phyloP scores from a whole-genome alignment of 2,113 vertebrate species.

The Rhinoderma darwinii region DNA sequence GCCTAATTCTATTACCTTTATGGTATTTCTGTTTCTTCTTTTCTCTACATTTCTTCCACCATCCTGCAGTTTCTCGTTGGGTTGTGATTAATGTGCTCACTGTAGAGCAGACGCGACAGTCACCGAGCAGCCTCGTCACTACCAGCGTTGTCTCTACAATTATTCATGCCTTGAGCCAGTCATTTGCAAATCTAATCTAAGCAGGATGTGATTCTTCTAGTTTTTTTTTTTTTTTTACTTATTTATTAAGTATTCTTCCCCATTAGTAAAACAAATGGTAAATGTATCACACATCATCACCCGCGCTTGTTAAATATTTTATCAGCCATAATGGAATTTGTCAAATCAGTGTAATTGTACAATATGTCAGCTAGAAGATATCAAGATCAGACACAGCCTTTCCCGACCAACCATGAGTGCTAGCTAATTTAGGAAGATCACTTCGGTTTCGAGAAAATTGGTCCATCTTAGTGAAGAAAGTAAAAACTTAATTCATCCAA shows the following conservation, averaged over 20 bases:
- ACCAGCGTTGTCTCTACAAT: slow-evolving; percentile 74
- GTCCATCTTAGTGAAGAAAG: not conserved
- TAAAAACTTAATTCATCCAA: not conserved
- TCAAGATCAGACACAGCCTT: slow-evolving; percentile 82
- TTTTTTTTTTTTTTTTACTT: slow-evolving; percentile 66
- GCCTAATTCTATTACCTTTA: slow-evolving; percentile 13
- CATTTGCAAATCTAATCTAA: slow-evolving; percentile 97
- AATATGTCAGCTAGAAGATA: slow-evolving; percentile 91
- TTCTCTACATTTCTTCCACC: slow-evolving; percentile 44
- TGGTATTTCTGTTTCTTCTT: not conserved
- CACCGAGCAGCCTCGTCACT: slow-evolving; percentile 82
- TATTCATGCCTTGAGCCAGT: slow-evolving; percentile 87
- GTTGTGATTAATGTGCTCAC: slow-evolving; percentile 88
- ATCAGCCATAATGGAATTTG: slow-evolving; percentile 99
- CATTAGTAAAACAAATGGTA: slow-evolving; percentile 94
- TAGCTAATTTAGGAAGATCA: not conserved
- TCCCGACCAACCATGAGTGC: slow-evolving; percentile 65
- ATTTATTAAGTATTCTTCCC: slow-evolving; percentile 73
- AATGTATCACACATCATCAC: slow-evolving; percentile 89
- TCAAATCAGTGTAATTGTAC: slow-evolving; percentile 97
- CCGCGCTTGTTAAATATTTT: slow-evolving; percentile 99
- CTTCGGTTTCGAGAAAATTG: not conserved
- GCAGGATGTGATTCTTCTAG: slow-evolving; percentile 72
- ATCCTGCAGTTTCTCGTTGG: slow-evolving; percentile 82
- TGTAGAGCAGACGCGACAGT: slow-evolving; percentile 81